Evolutionary conservation across 2,113 vertebrate genomes (phyloP).

Genomic region (Pelobates fuscus): DNA sequence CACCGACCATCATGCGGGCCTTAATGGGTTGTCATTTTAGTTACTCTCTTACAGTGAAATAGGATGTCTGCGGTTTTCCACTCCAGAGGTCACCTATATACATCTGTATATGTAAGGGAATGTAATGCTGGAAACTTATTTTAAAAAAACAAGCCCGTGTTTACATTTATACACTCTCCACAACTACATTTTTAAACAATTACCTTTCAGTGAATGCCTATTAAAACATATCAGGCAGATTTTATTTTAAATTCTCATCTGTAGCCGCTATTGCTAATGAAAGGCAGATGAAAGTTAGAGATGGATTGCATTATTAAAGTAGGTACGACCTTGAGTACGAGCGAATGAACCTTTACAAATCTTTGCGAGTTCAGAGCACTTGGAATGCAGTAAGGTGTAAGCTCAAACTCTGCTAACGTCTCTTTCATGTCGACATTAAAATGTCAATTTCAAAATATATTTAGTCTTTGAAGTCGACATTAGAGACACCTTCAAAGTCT

Average conservation of each 20-base stretch:
- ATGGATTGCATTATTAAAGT: not conserved
- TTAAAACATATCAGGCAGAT: not conserved
- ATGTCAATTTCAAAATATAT: conserved; percentile 23
- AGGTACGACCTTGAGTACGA: not conserved
- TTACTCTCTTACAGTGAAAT: no score
- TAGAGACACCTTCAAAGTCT: conserved; percentile 23
- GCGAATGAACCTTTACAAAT: not conserved
- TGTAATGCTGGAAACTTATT: no score
- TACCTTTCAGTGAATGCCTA: no score
- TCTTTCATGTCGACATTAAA: conserved; percentile 33
- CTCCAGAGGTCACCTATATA: no score
- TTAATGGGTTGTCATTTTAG: no score
- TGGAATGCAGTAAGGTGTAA: conserved; percentile 23
- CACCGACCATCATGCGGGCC: no score
- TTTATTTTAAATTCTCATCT: not conserved
- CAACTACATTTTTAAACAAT: no score
- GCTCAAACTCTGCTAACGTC: not conserved
- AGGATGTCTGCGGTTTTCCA: no score
- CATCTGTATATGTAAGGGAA: no score
- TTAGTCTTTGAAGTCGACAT: conserved; percentile 22
- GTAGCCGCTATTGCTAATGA: not conserved
- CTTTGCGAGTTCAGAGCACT: not conserved
- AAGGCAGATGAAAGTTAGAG: conserved; percentile 15
- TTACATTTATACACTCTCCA: no score
- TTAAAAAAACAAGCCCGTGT: no score